Evolutionary conservation across 2,888 invertebrate genomes (phyloP).

Genomic region (Harpalus rufipes): DNA sequence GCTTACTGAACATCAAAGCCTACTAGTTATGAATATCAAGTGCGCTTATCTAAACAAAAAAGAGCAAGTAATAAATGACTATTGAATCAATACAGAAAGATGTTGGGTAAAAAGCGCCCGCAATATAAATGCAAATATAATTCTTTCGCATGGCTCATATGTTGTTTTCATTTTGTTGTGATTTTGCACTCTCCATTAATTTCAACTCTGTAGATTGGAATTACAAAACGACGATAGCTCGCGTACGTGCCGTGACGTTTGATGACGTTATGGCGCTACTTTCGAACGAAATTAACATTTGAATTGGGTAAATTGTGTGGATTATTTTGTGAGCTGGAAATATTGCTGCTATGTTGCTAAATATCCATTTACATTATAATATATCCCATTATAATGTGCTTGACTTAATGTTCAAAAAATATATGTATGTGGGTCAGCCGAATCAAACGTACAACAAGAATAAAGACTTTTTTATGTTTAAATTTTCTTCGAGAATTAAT

Average conservation of each 20-base stretch:
- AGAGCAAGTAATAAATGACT: conserved; percentile 24
- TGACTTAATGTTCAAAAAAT: background rate
- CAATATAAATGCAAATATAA: conserved; percentile 60
- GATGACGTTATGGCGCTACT: conserved; percentile 33
- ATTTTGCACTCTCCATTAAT: conserved; percentile 61
- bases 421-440: background rate
- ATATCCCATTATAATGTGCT: background rate
- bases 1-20: conserved; percentile 39
- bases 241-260: conserved; percentile 36
- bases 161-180: conserved; percentile 53
- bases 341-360: conserved; percentile 21
- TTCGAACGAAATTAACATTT: conserved; percentile 43
- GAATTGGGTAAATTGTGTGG: conserved; percentile 48
- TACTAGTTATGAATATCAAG: background rate
- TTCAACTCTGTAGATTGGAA: conserved; percentile 51
- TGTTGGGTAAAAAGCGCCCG: conserved; percentile 20
- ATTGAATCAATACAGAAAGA: conserved; percentile 11
- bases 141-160: conserved; percentile 35
- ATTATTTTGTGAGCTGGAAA: conserved; percentile 34
- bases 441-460: background rate
- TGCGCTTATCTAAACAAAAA: background rate
- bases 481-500: background rate
- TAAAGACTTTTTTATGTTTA: background rate
- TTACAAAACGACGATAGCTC: conserved; percentile 46
- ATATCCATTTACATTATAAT: conserved; percentile 24